Evolutionary conservation across 2,797 vertebrate species (phyloP).

Genomic region (Phrynocephalus guinanensis): DNA sequence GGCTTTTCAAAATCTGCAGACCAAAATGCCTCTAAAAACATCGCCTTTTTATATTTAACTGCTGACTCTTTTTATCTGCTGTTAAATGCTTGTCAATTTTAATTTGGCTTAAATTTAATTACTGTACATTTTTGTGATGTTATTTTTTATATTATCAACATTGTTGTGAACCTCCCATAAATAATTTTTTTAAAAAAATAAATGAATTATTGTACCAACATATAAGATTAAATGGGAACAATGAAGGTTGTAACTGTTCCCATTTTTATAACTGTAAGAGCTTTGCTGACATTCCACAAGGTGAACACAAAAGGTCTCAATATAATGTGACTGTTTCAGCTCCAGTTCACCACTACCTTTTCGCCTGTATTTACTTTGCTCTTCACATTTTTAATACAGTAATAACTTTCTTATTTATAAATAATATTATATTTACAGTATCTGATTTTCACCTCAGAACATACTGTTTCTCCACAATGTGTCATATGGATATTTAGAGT

Average conservation of each 20-base stretch:
- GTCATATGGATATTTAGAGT: slow-evolving; percentile 1
- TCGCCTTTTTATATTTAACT: too few relatives aligned
- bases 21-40: too few relatives aligned
- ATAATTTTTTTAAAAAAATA: too few relatives aligned
- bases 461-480: background rate
- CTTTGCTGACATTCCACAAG: background rate
- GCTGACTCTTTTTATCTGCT: too few relatives aligned
- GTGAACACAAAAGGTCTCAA: background rate
- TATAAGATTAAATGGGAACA: background rate
- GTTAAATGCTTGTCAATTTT: too few relatives aligned
- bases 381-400: too few relatives aligned
- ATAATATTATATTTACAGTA: background rate
- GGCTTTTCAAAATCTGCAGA: too few relatives aligned
- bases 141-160: too few relatives aligned
- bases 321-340: background rate
- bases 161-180: too few relatives aligned
- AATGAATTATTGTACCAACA: too few relatives aligned
- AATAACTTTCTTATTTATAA: background rate
- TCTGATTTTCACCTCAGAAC: background rate
- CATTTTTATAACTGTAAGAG: background rate
- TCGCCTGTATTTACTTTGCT: background rate
- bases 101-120: too few relatives aligned
- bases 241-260: background rate
- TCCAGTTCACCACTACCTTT: background rate
- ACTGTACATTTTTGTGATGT: too few relatives aligned